A percentile compares a stretch with the other conserved stretches of the same genome.
Evolutionary conservation across 2,113 vertebrate genomes (phyloP).

Genomic region (Cheirogaleus medius): DNA sequence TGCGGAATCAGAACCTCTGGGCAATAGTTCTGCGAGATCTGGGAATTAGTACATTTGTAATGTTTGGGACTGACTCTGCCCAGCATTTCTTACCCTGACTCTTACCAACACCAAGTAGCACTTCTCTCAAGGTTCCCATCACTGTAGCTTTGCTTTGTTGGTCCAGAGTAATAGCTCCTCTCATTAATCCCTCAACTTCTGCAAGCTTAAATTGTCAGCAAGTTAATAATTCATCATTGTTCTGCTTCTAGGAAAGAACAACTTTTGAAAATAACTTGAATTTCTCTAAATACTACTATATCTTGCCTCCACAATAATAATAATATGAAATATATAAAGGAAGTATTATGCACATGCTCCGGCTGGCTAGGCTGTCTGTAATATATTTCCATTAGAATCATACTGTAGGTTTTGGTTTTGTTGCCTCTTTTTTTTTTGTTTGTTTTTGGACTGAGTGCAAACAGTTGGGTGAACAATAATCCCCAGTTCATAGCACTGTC

Average conservation of each 20-base stretch:
- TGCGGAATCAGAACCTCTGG: not conserved
- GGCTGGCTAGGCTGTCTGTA: not conserved
- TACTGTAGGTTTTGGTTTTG: not conserved
- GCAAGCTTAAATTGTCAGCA: slow-evolving; percentile 10
- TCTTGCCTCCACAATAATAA: not conserved
- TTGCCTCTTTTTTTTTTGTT: not conserved
- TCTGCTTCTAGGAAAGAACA: slow-evolving; percentile 10
- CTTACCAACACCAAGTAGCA: not conserved
- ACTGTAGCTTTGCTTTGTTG: not conserved
- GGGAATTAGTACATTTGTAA: not conserved
- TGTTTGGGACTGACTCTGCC: not conserved
- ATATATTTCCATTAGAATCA: not conserved
- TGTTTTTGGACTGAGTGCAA: not conserved
- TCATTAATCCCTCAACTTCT: not conserved
- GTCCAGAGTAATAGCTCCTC: not conserved
- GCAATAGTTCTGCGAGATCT: not conserved
- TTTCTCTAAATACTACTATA: not conserved
- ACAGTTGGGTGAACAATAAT: not conserved
- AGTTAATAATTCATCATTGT: slow-evolving; percentile 18
- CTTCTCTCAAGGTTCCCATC: not conserved
- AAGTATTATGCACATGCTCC: not conserved
- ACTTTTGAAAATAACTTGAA: slow-evolving; percentile 26
- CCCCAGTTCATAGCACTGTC: not conserved
- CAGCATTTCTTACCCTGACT: not conserved
- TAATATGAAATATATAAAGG: not conserved